phyloP scores from a whole-genome alignment of 2,113 vertebrate genomes.

The Psammodynastes pulverulentus region DNA sequence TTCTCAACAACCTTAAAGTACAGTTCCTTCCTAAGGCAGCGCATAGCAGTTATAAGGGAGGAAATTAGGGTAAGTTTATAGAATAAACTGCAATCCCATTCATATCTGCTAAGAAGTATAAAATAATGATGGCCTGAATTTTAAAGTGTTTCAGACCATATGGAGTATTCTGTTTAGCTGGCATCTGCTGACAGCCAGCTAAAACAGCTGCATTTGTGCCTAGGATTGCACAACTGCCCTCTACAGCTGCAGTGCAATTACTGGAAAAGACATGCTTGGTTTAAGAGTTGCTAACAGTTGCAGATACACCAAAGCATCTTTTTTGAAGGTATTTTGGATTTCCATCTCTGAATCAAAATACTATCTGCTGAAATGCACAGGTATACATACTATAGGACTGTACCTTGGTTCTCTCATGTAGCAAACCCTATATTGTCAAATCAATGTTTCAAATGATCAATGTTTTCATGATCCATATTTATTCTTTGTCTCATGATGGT shows the following conservation, averaged over 20 bases:
- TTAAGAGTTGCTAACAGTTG: not conserved
- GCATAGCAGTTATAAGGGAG: not conserved
- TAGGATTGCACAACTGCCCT: not conserved
- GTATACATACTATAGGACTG: not conserved
- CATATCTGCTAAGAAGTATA: not conserved
- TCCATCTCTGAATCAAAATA: not conserved
- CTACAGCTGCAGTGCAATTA: not conserved
- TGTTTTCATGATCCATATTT: not conserved
- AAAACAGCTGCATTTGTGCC: not conserved
- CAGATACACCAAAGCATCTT: not conserved
- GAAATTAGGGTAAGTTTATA: not conserved
- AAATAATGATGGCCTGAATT: not conserved
- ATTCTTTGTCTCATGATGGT: not conserved
- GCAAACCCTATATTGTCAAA: not conserved
- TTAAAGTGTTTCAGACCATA: not conserved
- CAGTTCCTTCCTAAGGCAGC: not conserved
- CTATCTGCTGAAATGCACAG: not conserved
- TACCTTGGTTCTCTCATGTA: not conserved
- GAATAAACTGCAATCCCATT: not conserved
- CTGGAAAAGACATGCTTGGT: not conserved
- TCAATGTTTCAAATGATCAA: not conserved
- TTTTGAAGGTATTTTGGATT: not conserved
- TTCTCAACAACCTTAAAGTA: not conserved
- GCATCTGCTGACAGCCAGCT: not conserved
- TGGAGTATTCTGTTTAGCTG: not conserved